phyloP scores from a whole-genome alignment of 2,888 invertebrate genomes.

The Amphipoea oculea region DNA sequence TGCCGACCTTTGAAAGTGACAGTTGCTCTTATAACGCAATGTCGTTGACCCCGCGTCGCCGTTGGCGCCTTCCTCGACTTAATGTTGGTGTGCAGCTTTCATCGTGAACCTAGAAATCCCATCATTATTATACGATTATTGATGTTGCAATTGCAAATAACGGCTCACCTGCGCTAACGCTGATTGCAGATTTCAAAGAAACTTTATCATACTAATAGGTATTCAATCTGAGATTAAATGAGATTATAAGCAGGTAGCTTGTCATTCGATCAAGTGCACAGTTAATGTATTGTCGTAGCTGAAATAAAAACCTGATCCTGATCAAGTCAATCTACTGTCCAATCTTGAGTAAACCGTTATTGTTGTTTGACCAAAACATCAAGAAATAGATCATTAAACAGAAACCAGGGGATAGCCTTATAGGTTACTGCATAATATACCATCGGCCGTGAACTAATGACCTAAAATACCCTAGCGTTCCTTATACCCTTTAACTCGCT shows the following conservation, averaged over 20 bases:
- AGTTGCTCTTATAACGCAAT: slow-evolving; percentile 81
- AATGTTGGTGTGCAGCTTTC: slow-evolving; percentile 78
- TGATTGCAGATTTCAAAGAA: slow-evolving; percentile 67
- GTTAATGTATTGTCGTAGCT: slow-evolving; percentile 8
- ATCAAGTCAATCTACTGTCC: neutral
- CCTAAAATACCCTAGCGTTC: slow-evolving; percentile 78
- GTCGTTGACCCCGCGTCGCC: slow-evolving; percentile 82
- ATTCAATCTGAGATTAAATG: slow-evolving; percentile 47
- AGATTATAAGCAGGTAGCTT: slow-evolving; percentile 35
- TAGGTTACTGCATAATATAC: slow-evolving; percentile 18
- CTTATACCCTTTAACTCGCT: slow-evolving; percentile 81
- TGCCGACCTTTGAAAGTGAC: slow-evolving; percentile 89
- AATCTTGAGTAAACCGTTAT: neutral
- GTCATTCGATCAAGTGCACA: slow-evolving; percentile 18
- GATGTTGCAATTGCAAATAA: slow-evolving; percentile 72
- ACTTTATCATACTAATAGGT: slow-evolving; percentile 56
- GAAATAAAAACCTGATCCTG: slow-evolving; percentile 1
- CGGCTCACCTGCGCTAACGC: slow-evolving; percentile 64
- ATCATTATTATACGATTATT: slow-evolving; percentile 77
- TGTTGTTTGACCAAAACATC: slow-evolving; percentile 4
- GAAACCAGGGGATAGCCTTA: slow-evolving; percentile 12
- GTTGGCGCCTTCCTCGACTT: slow-evolving; percentile 76
- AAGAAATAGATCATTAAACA: neutral
- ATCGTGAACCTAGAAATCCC: slow-evolving; percentile 79
- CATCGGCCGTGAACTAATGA: slow-evolving; percentile 76